A percentile compares a stretch with the other conserved stretches of the same genome.
Conservation (phyloP, 2,113 vertebrate species). For the Albula glossodonta region DNA sequence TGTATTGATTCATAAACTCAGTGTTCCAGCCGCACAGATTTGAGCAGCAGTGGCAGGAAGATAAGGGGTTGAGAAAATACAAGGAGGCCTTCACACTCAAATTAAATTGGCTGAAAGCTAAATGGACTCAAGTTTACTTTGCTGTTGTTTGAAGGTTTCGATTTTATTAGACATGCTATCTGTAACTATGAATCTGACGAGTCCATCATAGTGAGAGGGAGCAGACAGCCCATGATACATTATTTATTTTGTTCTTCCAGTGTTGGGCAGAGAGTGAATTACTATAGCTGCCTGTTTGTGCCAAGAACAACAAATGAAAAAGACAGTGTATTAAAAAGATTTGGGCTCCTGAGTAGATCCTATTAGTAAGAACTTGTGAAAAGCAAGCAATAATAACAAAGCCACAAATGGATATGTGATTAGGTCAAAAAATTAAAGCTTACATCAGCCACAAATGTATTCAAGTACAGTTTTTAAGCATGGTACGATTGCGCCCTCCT, state of each 20-base stretch:
- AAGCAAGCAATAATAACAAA: background rate
- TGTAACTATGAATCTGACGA: background rate
- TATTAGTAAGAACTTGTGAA: background rate
- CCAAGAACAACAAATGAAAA: background rate
- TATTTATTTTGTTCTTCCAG: background rate
- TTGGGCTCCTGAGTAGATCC: background rate
- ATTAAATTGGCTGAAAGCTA: constrained; percentile 1
- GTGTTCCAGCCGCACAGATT: background rate
- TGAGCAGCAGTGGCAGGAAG: background rate
- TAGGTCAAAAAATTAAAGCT: background rate
- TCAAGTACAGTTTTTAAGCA: background rate
- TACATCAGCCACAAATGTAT: background rate
- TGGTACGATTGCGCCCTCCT: constrained; percentile 3
- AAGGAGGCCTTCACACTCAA: constrained; percentile 23
- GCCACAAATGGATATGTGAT: background rate
- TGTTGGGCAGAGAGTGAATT: background rate
- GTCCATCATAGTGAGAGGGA: background rate
- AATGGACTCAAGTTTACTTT: background rate
- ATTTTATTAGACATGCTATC: background rate
- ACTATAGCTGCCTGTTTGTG: background rate
- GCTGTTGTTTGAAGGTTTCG: background rate
- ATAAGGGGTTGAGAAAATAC: constrained; percentile 3
- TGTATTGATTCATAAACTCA: constrained; percentile 14
- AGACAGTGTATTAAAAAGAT: background rate
- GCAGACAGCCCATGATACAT: background rate